Percentiles rank a stretch among this genome's conserved stretches.
Evolutionary conservation across 2,797 vertebrate genomes (phyloP).

Genomic region (Hydrolagus colliei): DNA sequence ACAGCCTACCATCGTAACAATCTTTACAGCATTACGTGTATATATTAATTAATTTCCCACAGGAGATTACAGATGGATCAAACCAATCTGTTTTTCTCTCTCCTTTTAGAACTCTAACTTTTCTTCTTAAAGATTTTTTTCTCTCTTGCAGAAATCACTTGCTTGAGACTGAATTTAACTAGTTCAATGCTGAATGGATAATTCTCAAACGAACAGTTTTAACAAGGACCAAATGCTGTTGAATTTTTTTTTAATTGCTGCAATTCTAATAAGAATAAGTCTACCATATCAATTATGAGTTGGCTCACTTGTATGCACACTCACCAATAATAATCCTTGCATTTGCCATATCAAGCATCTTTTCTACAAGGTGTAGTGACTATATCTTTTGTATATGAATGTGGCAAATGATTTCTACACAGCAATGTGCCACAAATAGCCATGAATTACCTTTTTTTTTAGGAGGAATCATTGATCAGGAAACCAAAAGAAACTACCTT

Average conservation of each 20-base stretch:
- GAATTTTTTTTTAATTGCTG: neutral
- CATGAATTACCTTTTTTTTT: no score
- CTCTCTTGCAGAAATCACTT: neutral
- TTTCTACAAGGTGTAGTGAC: no score
- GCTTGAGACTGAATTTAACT: constrained; percentile 1
- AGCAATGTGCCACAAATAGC: no score
- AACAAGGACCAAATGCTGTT: neutral
- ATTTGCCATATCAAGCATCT: no score
- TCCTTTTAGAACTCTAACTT: neutral
- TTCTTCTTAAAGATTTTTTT: neutral
- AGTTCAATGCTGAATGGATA: neutral
- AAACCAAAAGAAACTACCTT: no score
- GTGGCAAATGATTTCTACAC: no score
- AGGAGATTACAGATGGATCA: neutral
- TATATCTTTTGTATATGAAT: no score
- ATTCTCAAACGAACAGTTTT: neutral
- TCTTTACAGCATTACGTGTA: neutral
- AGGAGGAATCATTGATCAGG: no score
- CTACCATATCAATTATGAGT: no score
- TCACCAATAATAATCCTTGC: no score
- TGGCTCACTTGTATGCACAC: no score
- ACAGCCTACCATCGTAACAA: neutral
- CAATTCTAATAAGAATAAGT: neutral
- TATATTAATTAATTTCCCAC: neutral
- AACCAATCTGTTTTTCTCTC: neutral